phyloP scores from a whole-genome alignment of 1,140 invertebrate genomes.

The Hydropsyche tenuis region DNA sequence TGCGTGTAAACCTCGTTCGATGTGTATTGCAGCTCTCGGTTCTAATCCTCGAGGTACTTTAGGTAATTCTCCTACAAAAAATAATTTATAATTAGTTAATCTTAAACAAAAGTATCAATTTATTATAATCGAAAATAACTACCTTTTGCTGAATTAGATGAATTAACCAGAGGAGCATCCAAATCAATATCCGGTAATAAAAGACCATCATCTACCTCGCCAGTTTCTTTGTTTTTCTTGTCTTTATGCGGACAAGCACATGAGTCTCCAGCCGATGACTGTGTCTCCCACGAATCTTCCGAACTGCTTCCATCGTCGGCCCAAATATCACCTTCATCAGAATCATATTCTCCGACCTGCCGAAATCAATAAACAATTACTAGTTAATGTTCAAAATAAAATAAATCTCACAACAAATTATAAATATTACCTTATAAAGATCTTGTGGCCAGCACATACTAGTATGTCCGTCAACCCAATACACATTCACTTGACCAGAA shows the following conservation, averaged over 20 bases:
- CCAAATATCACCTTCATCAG: slow-evolving; percentile 79
- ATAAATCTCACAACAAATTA: slow-evolving; percentile 1
- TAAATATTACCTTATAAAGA: slow-evolving; percentile 62
- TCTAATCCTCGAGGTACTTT: slow-evolving; percentile 58
- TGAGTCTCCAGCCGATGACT: slow-evolving; percentile 53
- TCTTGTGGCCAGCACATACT: slow-evolving; percentile 92
- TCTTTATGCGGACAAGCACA: slow-evolving; percentile 24
- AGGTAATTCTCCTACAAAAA: slow-evolving; percentile 55
- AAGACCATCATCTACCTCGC: slow-evolving; percentile 54
- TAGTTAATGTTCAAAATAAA: background rate
- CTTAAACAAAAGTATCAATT: no score
- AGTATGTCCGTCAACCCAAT: slow-evolving; percentile 85
- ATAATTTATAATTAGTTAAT: background rate
- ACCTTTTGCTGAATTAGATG: slow-evolving; percentile 50
- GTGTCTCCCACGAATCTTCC: slow-evolving; percentile 83
- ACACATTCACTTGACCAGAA: slow-evolving; percentile 81
- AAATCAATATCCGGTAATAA: slow-evolving; percentile 50
- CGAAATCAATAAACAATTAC: slow-evolving; percentile 57
- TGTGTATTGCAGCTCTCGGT: slow-evolving; percentile 74
- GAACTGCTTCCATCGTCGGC: slow-evolving; percentile 70
- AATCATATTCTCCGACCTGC: slow-evolving; percentile 80
- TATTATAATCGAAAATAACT: background rate
- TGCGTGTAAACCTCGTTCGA: slow-evolving; percentile 75
- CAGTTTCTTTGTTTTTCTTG: slow-evolving; percentile 13
- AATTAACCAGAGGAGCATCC: slow-evolving; percentile 36